Conservation (phyloP, 1,140 invertebrate species). For the Ruditapes philippinarum region DNA sequence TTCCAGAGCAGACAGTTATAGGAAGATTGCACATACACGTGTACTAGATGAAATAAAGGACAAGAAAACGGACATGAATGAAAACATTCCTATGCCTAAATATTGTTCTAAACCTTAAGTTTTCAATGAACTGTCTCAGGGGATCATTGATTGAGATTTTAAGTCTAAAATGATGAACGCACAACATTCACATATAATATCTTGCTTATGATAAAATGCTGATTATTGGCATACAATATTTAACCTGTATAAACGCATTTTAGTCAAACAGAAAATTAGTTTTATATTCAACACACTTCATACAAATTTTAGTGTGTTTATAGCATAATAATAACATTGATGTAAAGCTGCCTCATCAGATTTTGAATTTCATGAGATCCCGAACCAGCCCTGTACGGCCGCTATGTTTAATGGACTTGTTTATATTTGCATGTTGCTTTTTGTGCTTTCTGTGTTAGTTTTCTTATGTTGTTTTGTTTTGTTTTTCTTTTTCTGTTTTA, state of each 20-base stretch:
- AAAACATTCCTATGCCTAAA: neutral
- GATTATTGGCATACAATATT: too few relatives aligned
- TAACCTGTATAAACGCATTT: neutral
- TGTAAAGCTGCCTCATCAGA: too few relatives aligned
- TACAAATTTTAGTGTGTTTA: too few relatives aligned
- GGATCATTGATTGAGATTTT: neutral
- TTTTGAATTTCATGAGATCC: slow-evolving; percentile 35
- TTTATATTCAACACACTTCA: too few relatives aligned
- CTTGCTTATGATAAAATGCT: too few relatives aligned
- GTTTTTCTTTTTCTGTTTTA: neutral
- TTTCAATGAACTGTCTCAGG: neutral
- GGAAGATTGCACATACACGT: neutral
- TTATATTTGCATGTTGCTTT: slow-evolving; percentile 7
- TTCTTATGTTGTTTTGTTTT: neutral
- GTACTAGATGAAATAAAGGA: slow-evolving; percentile 35
- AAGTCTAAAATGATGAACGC: neutral
- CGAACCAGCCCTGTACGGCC: neutral
- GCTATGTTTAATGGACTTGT: slow-evolving; percentile 16
- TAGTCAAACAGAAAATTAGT: too few relatives aligned
- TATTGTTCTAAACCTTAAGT: neutral
- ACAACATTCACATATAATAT: too few relatives aligned
- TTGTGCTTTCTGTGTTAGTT: slow-evolving; percentile 11
- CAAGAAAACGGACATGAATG: slow-evolving; percentile 3
- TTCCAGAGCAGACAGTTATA: neutral
- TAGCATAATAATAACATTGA: too few relatives aligned